Evolutionary conservation across 2,888 invertebrate genomes (phyloP).

Genomic region (Drosophila infuscata): DNA sequence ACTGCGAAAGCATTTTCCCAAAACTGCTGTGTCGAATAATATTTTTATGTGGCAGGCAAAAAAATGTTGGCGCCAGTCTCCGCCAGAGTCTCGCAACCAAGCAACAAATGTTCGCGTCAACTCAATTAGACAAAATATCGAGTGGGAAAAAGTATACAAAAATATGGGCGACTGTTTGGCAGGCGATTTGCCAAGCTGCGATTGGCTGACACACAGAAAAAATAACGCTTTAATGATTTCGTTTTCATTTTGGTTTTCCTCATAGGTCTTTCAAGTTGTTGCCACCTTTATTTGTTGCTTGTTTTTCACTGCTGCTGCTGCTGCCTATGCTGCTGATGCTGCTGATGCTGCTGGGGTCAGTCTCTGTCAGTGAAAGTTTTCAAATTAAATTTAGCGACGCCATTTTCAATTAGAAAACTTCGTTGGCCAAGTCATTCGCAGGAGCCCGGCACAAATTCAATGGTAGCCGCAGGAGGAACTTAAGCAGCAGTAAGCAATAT

Average conservation of each 20-base stretch:
- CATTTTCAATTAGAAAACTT: constrained; percentile 80
- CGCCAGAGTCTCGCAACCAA: constrained; percentile 35
- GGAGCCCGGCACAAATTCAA: constrained; percentile 44
- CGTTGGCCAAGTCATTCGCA: constrained; percentile 64
- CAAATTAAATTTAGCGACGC: constrained; percentile 80
- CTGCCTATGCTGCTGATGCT: background rate
- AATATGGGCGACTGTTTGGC: constrained; percentile 19
- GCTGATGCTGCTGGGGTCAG: constrained; percentile 52
- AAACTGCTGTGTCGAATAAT: constrained; percentile 50
- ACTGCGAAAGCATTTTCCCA: constrained; percentile 30
- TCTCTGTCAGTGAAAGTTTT: constrained; percentile 76
- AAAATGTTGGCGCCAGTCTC: constrained; percentile 55
- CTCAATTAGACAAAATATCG: constrained; percentile 71
- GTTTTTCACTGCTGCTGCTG: constrained; percentile 10
- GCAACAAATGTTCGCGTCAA: constrained; percentile 65
- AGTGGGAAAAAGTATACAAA: constrained; percentile 17
- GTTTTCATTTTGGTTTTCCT: constrained; percentile 19
- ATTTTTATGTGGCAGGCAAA: constrained; percentile 24
- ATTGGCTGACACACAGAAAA: constrained; percentile 27
- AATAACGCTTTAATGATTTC: constrained; percentile 11
- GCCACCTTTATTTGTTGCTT: constrained; percentile 24
- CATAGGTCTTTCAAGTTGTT: constrained; percentile 63
- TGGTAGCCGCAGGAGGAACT: constrained; percentile 26
- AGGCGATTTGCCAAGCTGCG: constrained; percentile 38
- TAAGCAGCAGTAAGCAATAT: background rate